Base-by-base conservation (phyloP, 2,797 vertebrate genomes). In the Podarcis lilfordi region DNA sequence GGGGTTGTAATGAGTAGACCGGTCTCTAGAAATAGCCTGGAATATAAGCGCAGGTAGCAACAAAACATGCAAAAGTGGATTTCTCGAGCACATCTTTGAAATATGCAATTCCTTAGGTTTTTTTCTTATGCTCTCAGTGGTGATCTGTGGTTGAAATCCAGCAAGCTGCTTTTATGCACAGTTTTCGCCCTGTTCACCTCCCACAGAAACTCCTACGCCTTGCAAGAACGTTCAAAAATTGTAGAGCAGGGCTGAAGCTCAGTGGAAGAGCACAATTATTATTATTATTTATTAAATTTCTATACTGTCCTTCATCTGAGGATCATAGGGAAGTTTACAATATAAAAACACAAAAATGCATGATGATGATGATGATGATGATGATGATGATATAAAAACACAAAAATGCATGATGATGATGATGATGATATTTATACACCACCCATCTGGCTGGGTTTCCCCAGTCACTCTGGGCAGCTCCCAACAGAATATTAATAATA, bases 31-130 rank as follows among this genome's bases (percentile, higher is more conserved):
- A 71, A 32, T 88, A 32, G 66, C 50, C 79, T 92, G 82, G 86
- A 87, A 89, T 80, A 25, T 86, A 11, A 87, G 89, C 89, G 3
- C 50, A 90, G 88, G 64, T 90, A 91, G 86, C 0, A 55, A 15
- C 13, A 55, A 55, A 13, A 0, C 82, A 78, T 84, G 64, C 88
- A 93, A 89, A 89, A 88, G 87, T 92, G 90, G 90, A 84, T 94
- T 27, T 74, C 11, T 68, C 43, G 45, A 78, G 35, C 55, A 75
- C 23, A 37, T 11, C 59, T 19, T 82, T 75, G 82, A 84, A 61
- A 37, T 69, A 23, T 35, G 43, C 43, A 27, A 7, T 40, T 77
- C 37, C 55, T 85, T 75, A 37, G 13, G 27, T 85, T 43, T 13
- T 13, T 50, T 83, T 4, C 37, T 68, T 74, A 13, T 59, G n/a